Conservation (phyloP, 2,797 vertebrate species). For the Decapterus maruadsi region DNA sequence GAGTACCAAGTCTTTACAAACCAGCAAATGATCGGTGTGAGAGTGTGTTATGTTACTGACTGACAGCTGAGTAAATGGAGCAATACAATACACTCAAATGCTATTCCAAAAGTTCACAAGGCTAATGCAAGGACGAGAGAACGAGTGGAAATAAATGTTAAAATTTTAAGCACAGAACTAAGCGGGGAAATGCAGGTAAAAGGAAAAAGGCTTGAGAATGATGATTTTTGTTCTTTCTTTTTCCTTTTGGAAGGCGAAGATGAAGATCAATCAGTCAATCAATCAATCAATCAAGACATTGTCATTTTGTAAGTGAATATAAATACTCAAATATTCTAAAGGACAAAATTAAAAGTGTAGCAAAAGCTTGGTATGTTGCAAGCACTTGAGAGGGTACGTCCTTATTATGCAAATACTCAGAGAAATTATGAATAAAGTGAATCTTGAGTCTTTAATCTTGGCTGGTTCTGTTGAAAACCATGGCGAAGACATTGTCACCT, state of each 20-base stretch:
- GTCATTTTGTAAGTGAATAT: too few species aligned
- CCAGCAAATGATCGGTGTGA: neutral
- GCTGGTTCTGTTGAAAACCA: neutral
- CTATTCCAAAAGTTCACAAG: neutral
- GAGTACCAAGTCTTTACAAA: constrained; percentile 9
- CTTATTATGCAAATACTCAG: too few species aligned
- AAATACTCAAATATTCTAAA: too few species aligned
- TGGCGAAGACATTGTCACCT: neutral
- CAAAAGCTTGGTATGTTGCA: neutral
- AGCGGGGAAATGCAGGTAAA: constrained; percentile 9
- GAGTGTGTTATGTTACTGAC: neutral
- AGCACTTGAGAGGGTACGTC: too few species aligned
- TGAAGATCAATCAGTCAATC: too few species aligned
- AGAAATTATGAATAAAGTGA: too few species aligned
- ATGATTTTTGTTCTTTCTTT: too few species aligned
- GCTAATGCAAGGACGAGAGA: neutral
- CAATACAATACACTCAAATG: neutral
- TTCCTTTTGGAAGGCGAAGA: too few species aligned
- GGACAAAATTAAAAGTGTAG: too few species aligned
- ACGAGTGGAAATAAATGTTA: neutral
- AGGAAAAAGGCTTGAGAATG: neutral
- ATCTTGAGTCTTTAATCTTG: neutral
- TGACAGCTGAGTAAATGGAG: neutral
- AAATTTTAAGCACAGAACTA: neutral
- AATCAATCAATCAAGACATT: too few species aligned